Conservation (phyloP, 2,113 vertebrate species). For the Okapia johnstoni region DNA sequence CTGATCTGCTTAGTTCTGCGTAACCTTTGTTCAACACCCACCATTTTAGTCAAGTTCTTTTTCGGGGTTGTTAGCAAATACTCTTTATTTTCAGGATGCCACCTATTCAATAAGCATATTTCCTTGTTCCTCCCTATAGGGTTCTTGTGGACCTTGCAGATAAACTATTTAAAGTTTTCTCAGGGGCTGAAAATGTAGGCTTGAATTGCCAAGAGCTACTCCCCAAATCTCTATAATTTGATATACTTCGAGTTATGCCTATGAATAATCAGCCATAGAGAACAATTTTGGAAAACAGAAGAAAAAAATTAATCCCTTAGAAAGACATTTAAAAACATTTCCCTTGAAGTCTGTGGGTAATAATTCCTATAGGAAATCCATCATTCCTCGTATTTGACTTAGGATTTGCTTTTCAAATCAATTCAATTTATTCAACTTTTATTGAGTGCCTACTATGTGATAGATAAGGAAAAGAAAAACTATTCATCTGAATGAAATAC, state of each 20-base stretch:
- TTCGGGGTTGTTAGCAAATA: neutral
- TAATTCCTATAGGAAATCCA: neutral
- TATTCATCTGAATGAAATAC: neutral
- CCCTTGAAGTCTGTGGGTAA: neutral
- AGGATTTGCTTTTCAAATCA: neutral
- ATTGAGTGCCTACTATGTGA: neutral
- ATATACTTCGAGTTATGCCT: neutral
- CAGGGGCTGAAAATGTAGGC: neutral
- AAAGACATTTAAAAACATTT: neutral
- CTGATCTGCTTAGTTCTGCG: neutral
- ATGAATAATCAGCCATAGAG: neutral
- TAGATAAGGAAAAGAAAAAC: neutral
- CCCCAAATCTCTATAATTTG: neutral
- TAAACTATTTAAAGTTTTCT: neutral
- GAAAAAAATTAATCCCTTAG: neutral
- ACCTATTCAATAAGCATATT: neutral
- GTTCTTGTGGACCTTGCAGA: neutral
- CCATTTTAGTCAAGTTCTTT: neutral
- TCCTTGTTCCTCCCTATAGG: neutral
- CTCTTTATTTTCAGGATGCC: neutral
- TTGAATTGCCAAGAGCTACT: neutral
- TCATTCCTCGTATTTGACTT: neutral
- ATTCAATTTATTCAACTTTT: neutral
- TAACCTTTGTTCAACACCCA: neutral
- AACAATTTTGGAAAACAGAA: neutral